phyloP scores from a whole-genome alignment of 2,797 vertebrate genomes.

The Eptatretus atami region DNA sequence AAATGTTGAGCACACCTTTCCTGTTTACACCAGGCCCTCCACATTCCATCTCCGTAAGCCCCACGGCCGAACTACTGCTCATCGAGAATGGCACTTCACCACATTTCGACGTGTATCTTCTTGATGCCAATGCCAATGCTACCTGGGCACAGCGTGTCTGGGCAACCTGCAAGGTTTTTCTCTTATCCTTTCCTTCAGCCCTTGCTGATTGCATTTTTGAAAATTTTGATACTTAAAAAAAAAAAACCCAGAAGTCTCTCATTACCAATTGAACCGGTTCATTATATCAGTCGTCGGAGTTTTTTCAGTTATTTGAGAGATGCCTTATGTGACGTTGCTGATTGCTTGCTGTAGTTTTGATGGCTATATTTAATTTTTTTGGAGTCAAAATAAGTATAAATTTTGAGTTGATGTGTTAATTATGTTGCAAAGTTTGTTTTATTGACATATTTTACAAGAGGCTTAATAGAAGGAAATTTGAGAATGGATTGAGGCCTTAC shows the following conservation, averaged over 20 bases:
- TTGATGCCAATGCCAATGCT: constrained; percentile 42
- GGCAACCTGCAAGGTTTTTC: constrained; percentile 38
- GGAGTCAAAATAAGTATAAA: not conserved
- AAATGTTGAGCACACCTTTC: constrained; percentile 7
- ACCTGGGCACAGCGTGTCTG: constrained; percentile 26
- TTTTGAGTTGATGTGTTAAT: not conserved
- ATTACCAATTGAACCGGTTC: no score
- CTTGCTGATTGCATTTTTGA: not conserved
- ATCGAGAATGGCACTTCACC: constrained; percentile 36
- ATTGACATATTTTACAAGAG: not conserved
- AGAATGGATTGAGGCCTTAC: not conserved
- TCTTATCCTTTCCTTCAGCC: not conserved
- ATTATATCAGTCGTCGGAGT: no score
- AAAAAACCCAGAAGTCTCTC: not conserved
- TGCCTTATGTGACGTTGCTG: no score
- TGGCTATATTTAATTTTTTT: no score
- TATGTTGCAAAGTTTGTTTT: not conserved
- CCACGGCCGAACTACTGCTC: constrained; percentile 17
- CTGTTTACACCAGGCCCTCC: constrained; percentile 23
- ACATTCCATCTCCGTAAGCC: constrained; percentile 15
- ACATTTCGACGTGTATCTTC: constrained; percentile 29
- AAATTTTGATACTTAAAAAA: not conserved
- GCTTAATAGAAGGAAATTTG: not conserved
- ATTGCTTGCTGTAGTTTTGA: no score
- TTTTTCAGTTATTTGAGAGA: no score